phyloP scores from a whole-genome alignment of 1,140 invertebrate species.

The Nixonia krombeini region DNA sequence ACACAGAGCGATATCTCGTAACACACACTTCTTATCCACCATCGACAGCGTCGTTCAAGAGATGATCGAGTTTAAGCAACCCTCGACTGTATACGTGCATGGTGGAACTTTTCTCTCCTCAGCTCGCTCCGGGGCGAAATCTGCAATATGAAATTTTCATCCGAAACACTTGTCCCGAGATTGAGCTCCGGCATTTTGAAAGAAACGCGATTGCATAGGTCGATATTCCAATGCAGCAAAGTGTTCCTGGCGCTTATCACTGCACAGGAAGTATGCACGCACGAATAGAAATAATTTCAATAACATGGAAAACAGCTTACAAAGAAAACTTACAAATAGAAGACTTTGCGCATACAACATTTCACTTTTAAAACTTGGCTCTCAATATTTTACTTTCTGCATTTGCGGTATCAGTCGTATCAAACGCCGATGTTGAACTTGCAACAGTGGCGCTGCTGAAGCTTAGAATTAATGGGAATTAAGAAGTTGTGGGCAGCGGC shows the following conservation, averaged over 20 bases:
- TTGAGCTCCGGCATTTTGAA: slow-evolving; percentile 33
- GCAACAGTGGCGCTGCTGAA: too few species aligned
- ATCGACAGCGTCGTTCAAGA: slow-evolving; percentile 36
- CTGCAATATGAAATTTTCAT: slow-evolving; percentile 43
- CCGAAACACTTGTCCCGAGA: slow-evolving; percentile 34
- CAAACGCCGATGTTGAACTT: too few species aligned
- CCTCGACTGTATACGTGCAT: slow-evolving; percentile 22
- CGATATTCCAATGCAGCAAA: slow-evolving; percentile 24
- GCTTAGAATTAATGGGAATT: slow-evolving; percentile 3
- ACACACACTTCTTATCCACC: slow-evolving; percentile 36
- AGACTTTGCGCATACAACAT: too few species aligned
- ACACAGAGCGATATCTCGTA: slow-evolving; percentile 30
- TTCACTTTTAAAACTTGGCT: too few species aligned
- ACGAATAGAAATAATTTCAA: too few species aligned
- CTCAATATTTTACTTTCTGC: too few species aligned
- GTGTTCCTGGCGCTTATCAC: slow-evolving; percentile 30
- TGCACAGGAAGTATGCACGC: too few species aligned
- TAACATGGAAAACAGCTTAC: too few species aligned
- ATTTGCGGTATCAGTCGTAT: too few species aligned
- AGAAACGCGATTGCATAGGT: slow-evolving; percentile 32
- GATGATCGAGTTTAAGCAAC: slow-evolving; percentile 43
- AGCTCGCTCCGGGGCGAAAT: slow-evolving; percentile 29
- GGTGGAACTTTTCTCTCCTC: slow-evolving; percentile 33
- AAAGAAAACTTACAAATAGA: too few species aligned
- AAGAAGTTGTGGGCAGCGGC: too few species aligned